These are phyloP conservation scores for Choreutis nemorana DNA, from an alignment of 2,888 invertebrate species.

Conservation along the genomic window DNA sequence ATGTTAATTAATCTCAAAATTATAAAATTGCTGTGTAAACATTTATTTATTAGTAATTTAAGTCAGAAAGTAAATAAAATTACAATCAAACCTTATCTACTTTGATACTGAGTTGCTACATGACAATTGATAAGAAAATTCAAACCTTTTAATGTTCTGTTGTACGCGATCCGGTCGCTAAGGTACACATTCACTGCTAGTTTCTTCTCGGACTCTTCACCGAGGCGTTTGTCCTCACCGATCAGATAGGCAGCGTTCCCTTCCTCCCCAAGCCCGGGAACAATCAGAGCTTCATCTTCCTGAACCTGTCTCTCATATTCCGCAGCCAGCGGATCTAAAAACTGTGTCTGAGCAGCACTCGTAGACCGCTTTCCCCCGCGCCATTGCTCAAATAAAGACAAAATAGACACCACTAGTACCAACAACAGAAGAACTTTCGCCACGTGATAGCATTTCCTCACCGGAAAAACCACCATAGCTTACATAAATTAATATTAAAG, in stretches of 20 bases:
- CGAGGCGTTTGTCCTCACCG: constrained; percentile 70
- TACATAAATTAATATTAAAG: constrained; percentile 10
- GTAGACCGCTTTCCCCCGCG: constrained; percentile 40
- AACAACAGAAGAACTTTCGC: constrained; percentile 33
- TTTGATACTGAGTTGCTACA: too few relatives aligned
- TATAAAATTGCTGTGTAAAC: too few relatives aligned
- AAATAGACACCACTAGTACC: constrained; percentile 34
- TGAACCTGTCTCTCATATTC: constrained; percentile 59
- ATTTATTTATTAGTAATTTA: too few relatives aligned
- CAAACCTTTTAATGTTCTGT: constrained; percentile 79
- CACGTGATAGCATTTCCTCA: constrained; percentile 46
- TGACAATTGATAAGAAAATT: too few relatives aligned
- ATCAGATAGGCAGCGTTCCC: constrained; percentile 72
- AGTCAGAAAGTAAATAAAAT: too few relatives aligned
- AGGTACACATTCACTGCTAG: constrained; percentile 89
- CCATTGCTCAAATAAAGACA: constrained; percentile 48
- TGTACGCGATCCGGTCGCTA: constrained; percentile 87
- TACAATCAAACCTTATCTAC: too few relatives aligned
- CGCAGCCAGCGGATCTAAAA: constrained; percentile 21
- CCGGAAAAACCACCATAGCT: constrained; percentile 42
- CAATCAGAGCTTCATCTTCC: constrained; percentile 71
- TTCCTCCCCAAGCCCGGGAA: constrained; percentile 75
- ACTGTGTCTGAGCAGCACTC: constrained; percentile 25
- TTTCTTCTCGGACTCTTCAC: constrained; percentile 78
- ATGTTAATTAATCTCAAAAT: too few relatives aligned